Evolutionary conservation across 2,888 invertebrate genomes (phyloP).

Genomic region (Chrysolina haemoptera): DNA sequence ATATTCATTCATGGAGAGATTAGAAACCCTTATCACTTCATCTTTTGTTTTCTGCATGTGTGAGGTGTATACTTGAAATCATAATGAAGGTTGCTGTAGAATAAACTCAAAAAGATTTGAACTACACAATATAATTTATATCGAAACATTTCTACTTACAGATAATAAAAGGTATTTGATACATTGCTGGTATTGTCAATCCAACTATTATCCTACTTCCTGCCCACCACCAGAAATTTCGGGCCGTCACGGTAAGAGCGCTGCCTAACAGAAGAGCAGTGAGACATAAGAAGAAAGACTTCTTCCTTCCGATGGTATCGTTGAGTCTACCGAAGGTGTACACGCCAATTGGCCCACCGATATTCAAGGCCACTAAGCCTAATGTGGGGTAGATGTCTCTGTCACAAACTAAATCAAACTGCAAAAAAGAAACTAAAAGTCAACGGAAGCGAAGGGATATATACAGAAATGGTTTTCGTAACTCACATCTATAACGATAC

Average conservation of each 20-base stretch:
- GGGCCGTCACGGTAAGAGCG: conserved; percentile 83
- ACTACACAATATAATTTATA: not conserved
- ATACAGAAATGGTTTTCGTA: not conserved
- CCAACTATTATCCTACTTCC: conserved; percentile 88
- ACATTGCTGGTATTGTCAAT: conserved; percentile 91
- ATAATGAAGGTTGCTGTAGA: no score
- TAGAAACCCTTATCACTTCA: no score
- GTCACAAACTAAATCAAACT: conserved; percentile 94
- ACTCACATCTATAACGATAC: conserved; percentile 88
- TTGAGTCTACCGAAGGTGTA: conserved; percentile 90
- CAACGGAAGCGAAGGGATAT: no score
- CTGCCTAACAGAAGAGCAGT: conserved; percentile 87
- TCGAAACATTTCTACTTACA: conserved; percentile 74
- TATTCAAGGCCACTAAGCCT: conserved; percentile 87
- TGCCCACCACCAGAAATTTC: conserved; percentile 88
- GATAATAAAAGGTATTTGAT: conserved; percentile 95
- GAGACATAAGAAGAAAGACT: conserved; percentile 89
- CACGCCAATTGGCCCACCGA: conserved; percentile 92
- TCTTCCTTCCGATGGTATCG: conserved; percentile 88
- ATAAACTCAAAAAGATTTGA: no score
- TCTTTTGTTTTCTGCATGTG: no score
- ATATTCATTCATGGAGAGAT: no score
- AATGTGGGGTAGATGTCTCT: conserved; percentile 90
- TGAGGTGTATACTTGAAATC: no score
- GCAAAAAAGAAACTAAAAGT: conserved; percentile 62